Evolutionary conservation across 2,113 vertebrate genomes (phyloP), one percentile per base, ranked within the genome.

Genomic region (Chascanopsetta lugubris): DNA sequence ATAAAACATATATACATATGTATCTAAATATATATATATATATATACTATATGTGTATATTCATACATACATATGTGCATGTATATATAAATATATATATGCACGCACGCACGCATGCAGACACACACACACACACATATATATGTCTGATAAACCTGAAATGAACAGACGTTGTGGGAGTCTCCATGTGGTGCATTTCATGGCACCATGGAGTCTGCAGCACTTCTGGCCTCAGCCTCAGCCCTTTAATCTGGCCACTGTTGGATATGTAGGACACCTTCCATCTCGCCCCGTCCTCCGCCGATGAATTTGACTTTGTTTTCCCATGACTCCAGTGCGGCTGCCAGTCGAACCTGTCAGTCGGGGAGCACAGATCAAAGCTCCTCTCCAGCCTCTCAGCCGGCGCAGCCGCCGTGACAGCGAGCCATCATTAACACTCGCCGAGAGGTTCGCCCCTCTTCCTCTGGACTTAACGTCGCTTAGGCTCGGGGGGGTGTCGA

Each of bases 361-460:
- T 61, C 63, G 64, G 62, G 72, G 69, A 77, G 65, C 80, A 55
- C 46, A 69, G 83, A 87, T 86, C 83, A 89, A 87, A 87, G 83
- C 69, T 51, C 29, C 2, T 2, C 74, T 61, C 79, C 76, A 75
- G 74, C 57, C 72, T 80, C 80, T 83, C 79, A 77, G 72, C 72
- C 61, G 62, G 64, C 53, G 66, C 80, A 79, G 77, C 69, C 82
- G 79, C 72, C 69, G n/a, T 82, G 80, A 80, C 77, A 85, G 69
- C 36, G 69, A 79, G 71, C 75, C 82, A 80, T 86, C 84, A 86
- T 85, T 85, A 81, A 86, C 84, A 79, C 82, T 71, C 17, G 5
- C 40, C 5, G 27, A 82, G 69, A 73, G 72, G 11, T 47, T 57
- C 72, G 60, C 72, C 69, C 64, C 48, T 62, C 63, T 69, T 83